Percentiles rank a stretch among this genome's conserved stretches.
phyloP scores from a whole-genome alignment of 2,797 vertebrate genomes.

The Jordanella pulchra region DNA sequence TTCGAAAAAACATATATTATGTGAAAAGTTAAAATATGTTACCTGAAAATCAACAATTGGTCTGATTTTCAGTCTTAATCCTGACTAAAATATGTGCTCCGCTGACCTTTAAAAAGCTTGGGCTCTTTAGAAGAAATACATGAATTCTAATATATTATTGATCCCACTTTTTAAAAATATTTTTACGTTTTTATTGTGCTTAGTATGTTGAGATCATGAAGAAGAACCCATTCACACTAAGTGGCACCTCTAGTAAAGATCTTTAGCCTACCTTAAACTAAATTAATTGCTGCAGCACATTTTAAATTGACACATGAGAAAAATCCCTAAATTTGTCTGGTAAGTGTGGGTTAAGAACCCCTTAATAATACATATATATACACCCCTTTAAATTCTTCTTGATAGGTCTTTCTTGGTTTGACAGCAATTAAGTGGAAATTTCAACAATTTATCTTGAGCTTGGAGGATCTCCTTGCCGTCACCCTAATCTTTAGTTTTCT shows the following conservation, averaged over 20 bases:
- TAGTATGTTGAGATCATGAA: not conserved
- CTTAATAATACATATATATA: too few relatives aligned
- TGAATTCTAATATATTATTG: not conserved
- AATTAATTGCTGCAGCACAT: not conserved
- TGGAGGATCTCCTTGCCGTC: too few relatives aligned
- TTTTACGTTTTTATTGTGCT: too few relatives aligned
- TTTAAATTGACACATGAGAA: not conserved
- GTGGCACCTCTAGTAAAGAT: not conserved
- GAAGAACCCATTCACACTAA: not conserved
- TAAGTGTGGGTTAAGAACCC: too few relatives aligned
- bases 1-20: not conserved
- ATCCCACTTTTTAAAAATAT: too few relatives aligned
- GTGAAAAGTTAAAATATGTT: not conserved
- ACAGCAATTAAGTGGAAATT: too few relatives aligned
- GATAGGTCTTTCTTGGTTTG: too few relatives aligned
- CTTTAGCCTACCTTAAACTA: not conserved
- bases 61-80: slow-evolving; percentile 2
- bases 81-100: not conserved
- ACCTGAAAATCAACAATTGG: not conserved
- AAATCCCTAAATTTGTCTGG: not conserved
- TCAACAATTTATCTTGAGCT: not conserved
- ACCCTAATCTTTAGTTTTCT: not conserved
- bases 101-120: not conserved
- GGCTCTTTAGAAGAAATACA: not conserved
- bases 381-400: too few relatives aligned